Evolutionary conservation across 1,140 invertebrate species (phyloP).

Genomic region (Drosophila virilis): DNA sequence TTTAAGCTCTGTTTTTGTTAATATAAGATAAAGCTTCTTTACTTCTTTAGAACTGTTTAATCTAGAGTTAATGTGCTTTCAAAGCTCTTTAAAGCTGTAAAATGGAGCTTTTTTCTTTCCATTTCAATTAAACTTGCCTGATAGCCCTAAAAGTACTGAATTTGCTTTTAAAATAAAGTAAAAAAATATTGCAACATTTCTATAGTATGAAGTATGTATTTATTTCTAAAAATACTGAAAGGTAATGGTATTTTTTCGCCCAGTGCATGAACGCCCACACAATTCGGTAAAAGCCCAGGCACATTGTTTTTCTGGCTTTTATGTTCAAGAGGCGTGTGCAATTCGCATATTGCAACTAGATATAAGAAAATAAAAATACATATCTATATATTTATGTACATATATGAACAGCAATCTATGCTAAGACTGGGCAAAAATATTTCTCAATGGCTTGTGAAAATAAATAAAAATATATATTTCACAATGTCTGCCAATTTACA

Average conservation of each 20-base stretch:
- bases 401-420: not conserved
- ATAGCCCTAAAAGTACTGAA: not conserved
- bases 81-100: not conserved
- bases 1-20: too few species aligned
- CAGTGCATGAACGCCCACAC: not conserved
- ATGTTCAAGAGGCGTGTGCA: not conserved
- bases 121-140: too few species aligned
- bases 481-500: conserved; percentile 63
- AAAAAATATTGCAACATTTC: too few species aligned
- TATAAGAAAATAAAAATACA: not conserved
- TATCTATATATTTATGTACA: not conserved
- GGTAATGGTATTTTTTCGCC: not conserved
- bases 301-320: not conserved
- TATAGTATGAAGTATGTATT: too few species aligned
- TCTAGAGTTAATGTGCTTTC: not conserved
- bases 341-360: not conserved
- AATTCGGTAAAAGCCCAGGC: not conserved
- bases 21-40: too few species aligned
- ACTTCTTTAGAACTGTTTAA: too few species aligned
- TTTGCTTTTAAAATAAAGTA: not conserved
- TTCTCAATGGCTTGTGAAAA: conserved; percentile 9
- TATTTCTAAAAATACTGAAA: not conserved
- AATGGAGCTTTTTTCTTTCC: too few species aligned
- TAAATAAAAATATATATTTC: conserved; percentile 7
- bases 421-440: not conserved